phyloP scores from a whole-genome alignment of 2,888 invertebrate genomes.

The Elegia similella region DNA sequence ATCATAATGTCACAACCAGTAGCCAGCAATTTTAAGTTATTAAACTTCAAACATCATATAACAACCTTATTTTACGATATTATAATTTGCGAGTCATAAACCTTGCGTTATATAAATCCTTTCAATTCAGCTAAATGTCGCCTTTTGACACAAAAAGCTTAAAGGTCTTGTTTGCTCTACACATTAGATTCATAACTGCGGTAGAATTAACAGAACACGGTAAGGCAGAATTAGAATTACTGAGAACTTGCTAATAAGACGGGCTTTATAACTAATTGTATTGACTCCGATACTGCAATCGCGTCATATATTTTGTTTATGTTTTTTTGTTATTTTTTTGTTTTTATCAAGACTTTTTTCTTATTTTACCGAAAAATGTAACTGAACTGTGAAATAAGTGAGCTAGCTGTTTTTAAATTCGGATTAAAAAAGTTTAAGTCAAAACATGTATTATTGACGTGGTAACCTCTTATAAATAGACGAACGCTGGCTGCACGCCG shows the following conservation, averaged over 20 bases:
- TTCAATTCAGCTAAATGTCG: not conserved
- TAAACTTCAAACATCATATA: not conserved
- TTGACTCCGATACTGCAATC: not conserved
- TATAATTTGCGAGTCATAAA: not conserved
- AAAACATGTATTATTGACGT: too few species aligned
- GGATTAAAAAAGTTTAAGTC: too few species aligned
- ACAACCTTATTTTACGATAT: slow-evolving; percentile 1
- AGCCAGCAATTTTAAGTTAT: not conserved
- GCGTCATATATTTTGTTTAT: not conserved
- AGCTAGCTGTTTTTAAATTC: too few species aligned
- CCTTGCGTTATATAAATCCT: not conserved
- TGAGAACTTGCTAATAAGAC: not conserved
- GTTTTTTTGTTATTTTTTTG: too few species aligned
- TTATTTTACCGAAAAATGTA: too few species aligned
- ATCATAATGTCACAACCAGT: not conserved
- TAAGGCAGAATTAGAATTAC: not conserved
- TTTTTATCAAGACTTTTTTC: too few species aligned
- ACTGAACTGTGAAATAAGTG: too few species aligned
- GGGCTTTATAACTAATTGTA: not conserved
- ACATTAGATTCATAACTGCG: not conserved
- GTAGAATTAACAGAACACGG: too few species aligned
- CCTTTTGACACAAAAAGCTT: not conserved
- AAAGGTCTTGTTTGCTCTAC: not conserved
- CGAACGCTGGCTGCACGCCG: too few species aligned
- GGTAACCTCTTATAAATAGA: too few species aligned